Evolutionary conservation across 1,140 invertebrate species (phyloP).

Genomic region (Calephelis virginiensis): DNA sequence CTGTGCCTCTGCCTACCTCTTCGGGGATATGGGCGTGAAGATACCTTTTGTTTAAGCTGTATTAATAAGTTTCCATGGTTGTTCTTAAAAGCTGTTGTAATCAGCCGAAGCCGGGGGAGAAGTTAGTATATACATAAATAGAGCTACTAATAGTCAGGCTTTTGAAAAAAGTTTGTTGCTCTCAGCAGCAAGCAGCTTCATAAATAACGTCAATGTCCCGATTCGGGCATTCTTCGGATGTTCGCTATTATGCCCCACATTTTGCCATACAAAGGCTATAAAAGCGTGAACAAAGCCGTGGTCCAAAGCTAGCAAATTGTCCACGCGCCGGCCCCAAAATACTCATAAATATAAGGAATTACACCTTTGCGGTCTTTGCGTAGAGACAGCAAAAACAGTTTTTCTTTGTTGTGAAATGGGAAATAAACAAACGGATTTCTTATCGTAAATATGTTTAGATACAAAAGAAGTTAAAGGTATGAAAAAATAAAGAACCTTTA

Average conservation of each 20-base stretch:
- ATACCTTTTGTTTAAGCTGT: too few species aligned
- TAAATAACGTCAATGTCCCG: neutral
- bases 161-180: neutral
- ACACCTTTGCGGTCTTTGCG: constrained; percentile 26
- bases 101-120: too few species aligned
- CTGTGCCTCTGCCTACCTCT: too few species aligned
- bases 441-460: too few species aligned
- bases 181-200: neutral
- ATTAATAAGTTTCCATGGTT: too few species aligned
- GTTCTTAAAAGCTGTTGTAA: too few species aligned
- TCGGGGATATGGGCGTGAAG: too few species aligned
- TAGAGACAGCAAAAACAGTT: constrained; percentile 26
- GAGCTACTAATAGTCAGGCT: too few species aligned
- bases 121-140: too few species aligned
- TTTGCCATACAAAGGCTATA: constrained; percentile 1
- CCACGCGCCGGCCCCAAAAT: constrained; percentile 21
- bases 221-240: constrained; percentile 4
- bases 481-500: too few species aligned
- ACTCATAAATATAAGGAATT: constrained; percentile 37
- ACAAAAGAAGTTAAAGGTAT: too few species aligned
- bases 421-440: too few species aligned
- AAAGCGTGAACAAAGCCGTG: constrained; percentile 15
- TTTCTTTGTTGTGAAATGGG: constrained; percentile 18
- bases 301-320: constrained; percentile 35
- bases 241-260: neutral